phyloP scores from a whole-genome alignment of 1,140 invertebrate species.

The Apis mellifera region Amel_HAv3.1 CM009945.2:6486501-6487000 shows the following conservation, averaged over 20 bases:
- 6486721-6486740: constrained; percentile 49
- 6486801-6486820: constrained; percentile 21
- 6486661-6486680: neutral
- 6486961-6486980: constrained; percentile 60
- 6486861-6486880: constrained; percentile 8
- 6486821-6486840: constrained; percentile 38
- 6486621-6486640: neutral
- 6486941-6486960: constrained; percentile 58
- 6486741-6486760: constrained; percentile 16
- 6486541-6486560: neutral
- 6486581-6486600: neutral
- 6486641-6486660: neutral
- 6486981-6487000: constrained; percentile 63
- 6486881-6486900: neutral
- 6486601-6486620: neutral
- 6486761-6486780: neutral
- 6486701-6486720: constrained; percentile 30
- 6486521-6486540: no score
- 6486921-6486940: constrained; percentile 22
- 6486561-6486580: neutral
- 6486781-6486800: neutral
- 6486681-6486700: constrained; percentile 27
- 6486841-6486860: constrained; percentile 13
- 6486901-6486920: constrained; percentile 26
- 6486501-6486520: neutral